Conservation (phyloP, 2,888 invertebrate species). For the Brenthis ino region DNA sequence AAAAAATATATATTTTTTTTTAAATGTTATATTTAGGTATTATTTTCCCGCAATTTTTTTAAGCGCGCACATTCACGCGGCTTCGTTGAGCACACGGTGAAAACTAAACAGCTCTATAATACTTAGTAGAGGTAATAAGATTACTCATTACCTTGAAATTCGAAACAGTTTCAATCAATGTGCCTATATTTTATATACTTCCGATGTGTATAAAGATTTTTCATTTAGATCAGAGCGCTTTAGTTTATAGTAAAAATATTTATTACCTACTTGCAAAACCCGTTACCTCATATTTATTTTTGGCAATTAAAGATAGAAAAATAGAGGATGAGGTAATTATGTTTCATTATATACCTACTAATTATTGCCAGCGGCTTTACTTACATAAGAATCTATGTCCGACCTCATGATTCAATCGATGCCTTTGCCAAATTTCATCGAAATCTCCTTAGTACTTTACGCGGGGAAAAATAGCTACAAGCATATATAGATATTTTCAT, state of each 20-base stretch:
- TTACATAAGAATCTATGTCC: too few species aligned
- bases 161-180: slow-evolving; percentile 35
- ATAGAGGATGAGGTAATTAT: too few species aligned
- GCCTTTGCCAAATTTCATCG: too few species aligned
- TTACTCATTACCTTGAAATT: slow-evolving; percentile 49
- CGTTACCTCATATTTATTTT: not conserved
- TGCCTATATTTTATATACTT: slow-evolving; percentile 5
- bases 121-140: slow-evolving; percentile 34
- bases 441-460: too few species aligned
- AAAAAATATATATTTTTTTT: not conserved
- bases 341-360: too few species aligned
- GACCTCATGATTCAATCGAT: too few species aligned
- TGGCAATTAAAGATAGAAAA: not conserved
- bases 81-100: slow-evolving; percentile 43
- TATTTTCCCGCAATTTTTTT: slow-evolving; percentile 54
- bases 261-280: too few species aligned
- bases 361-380: too few species aligned
- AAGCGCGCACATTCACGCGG: slow-evolving; percentile 51
- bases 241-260: not conserved
- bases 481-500: too few species aligned
- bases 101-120: slow-evolving; percentile 37
- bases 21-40: not conserved
- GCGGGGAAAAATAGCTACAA: too few species aligned
- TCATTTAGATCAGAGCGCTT: not conserved
- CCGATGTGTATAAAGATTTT: slow-evolving; percentile 9